Base-by-base conservation (phyloP, 2,113 vertebrate genomes). In the Aleadryas rufinucha region DNA sequence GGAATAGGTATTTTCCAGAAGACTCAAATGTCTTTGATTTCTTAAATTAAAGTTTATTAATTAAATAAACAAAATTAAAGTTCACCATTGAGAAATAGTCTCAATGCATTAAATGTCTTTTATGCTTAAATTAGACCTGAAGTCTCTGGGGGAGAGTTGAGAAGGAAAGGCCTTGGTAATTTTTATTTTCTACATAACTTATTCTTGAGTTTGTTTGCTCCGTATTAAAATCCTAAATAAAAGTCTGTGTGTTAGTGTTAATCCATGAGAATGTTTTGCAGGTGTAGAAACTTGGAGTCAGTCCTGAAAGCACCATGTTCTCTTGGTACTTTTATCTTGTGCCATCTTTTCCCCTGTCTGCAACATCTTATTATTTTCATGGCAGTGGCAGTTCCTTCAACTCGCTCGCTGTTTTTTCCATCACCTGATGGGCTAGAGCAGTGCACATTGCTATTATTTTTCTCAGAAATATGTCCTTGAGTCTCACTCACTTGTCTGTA, bases 331-430 rank as follows among this genome's bases (percentile, higher is more conserved):
- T 82, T 89, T 68, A 77, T 94, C 89, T 86, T 65, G 64, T 81
- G 63, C 70, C 88, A 72, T 89, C 87, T 82, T 61, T 90, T 77
- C 42, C 75, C 3, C 61, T 94, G 89, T 92, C 94, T 96, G 89
- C 89, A 89, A 63, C 89, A 87, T 74, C 83, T 83, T 93, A 75
- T 54, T 95, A 90, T 94, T 96, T 94, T 80, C 84, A 90, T 59
- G 47, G 52, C 21, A 57, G 35, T 37, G 45, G 53, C 71, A 79
- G 64, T 37, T 77, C 57, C 69, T 80, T 74, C 69, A 74, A 57
- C n/a, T 91, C 2, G 8, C 68, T 92, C 64, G 70, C 71, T 85
- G 64, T n/a, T 87, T 86, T 60, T 93, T 89, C 93, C 63, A 53
- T 93, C 84, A 80, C 75, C 72, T 42, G 65, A 61, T 71, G 41